Evolutionary conservation across 2,888 invertebrate genomes (phyloP).

Genomic region (Ceramica pisi): DNA sequence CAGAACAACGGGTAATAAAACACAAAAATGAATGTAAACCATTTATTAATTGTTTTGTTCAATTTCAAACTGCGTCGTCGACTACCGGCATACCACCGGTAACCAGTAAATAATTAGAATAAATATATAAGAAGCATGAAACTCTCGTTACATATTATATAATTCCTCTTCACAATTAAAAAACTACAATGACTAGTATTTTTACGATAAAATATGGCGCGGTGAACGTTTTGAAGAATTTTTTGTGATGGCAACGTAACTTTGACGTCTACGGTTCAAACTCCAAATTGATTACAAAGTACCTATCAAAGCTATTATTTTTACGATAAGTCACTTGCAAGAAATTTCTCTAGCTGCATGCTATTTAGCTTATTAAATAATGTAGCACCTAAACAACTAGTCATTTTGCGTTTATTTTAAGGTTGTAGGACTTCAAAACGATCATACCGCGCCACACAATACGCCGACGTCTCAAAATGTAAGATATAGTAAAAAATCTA

Average conservation of each 20-base stretch:
- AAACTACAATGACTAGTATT: constrained; percentile 81
- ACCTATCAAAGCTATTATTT: constrained; percentile 9
- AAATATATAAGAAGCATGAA: constrained; percentile 83
- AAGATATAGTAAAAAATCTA: constrained; percentile 80
- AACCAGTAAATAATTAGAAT: constrained; percentile 70
- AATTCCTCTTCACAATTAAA: constrained; percentile 75
- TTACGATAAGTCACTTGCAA: constrained; percentile 21
- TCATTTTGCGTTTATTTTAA: background rate
- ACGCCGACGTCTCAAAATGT: constrained; percentile 63
- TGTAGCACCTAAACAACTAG: background rate
- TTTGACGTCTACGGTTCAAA: background rate
- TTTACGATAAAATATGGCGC: constrained; percentile 65
- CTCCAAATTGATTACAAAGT: background rate
- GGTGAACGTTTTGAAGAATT: constrained; percentile 66
- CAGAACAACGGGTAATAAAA: constrained; percentile 62
- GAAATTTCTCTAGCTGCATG: constrained; percentile 19
- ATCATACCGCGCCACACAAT: constrained; percentile 59
- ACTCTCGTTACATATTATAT: constrained; percentile 74
- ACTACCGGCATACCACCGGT: constrained; percentile 53
- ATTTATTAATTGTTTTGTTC: constrained; percentile 77
- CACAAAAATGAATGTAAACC: constrained; percentile 79
- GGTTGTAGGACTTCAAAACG: constrained; percentile 40
- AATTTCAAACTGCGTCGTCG: constrained; percentile 70
- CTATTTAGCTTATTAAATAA: background rate
- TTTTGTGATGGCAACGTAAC: constrained; percentile 1